Evolutionary conservation across 2,113 vertebrate genomes (phyloP), one percentile per base, ranked within the genome.

Genomic region (Melanerpes formicivorus): DNA sequence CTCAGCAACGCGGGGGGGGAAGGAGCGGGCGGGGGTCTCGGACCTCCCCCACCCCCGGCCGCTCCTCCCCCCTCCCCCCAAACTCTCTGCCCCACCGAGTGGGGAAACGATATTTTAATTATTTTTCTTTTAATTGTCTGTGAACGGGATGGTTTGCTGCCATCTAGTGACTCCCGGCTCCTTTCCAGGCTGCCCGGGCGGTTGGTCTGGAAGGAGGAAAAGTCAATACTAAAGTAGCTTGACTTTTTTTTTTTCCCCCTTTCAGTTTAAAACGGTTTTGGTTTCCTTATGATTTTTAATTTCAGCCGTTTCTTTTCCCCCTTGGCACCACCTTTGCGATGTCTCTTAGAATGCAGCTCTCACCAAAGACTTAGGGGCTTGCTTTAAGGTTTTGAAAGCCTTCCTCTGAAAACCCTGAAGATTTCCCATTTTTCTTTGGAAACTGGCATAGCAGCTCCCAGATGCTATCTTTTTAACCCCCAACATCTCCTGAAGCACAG

Each of bases 111-210:
- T 4, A 5, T 5, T 27, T 64, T 44, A 29, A 62, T 80, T 76
- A 6, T 10, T 52, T 76, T n/a, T 4, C 10, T 52, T 76, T 40
- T 29, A 29, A 55, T 80, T 14, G 18, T 6, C 0, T 37, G 60
- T n/a, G 86, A 63, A 1, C 0, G 13, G 67, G 19, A 9, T 19
- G 42, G 4, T 92, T 70, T 96, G 87, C 91, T 88, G 95, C 93
- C 95, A 92, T 84, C 95, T 96, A 88, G 87, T 64, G 95, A 40
- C 17, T 14, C 14, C 26, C 22, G 3, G 14, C 40, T 77, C 42
- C 52, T 5, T 25, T 62, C 55, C 26, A 40, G 11, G 32, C 64
- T 12, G 27, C 12, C 37, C 23, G 19, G 4, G 16, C 21, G 14
- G 13, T 14, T 60, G 56, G 6, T 6, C 21, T 15, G 48, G 26